A percentile compares a stretch with the other conserved stretches of the same genome.
Evolutionary conservation across 2,797 vertebrate genomes (phyloP).

Genomic region (Cossypha polioptera): DNA sequence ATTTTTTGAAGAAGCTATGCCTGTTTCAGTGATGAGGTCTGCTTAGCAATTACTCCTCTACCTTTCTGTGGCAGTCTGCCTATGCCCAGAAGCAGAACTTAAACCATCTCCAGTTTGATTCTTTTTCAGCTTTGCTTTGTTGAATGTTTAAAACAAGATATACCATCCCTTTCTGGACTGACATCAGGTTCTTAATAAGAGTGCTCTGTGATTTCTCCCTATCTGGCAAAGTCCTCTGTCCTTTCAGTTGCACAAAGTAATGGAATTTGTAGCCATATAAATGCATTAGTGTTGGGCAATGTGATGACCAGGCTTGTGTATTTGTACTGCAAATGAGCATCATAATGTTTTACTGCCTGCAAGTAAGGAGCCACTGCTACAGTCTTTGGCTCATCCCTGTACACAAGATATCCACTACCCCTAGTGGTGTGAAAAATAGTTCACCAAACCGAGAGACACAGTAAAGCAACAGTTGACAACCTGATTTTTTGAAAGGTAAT

Average conservation of each 20-base stretch:
- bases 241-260: background rate
- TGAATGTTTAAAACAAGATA: background rate
- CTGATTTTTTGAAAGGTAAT: background rate
- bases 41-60: background rate
- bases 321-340: conserved; percentile 22
- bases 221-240: background rate
- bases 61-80: background rate
- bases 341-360: conserved; percentile 35
- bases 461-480: background rate
- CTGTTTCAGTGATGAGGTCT: background rate
- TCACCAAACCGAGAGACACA: background rate
- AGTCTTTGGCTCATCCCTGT: conserved; percentile 5
- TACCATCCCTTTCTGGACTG: background rate
- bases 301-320: conserved; percentile 27
- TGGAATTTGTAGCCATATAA: conserved; percentile 44
- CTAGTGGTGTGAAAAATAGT: conserved; percentile 41
- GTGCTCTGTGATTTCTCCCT: background rate
- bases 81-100: background rate
- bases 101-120: background rate
- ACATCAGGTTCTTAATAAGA: background rate
- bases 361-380: conserved; percentile 47
- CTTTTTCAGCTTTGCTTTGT: background rate
- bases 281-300: conserved; percentile 2
- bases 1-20: background rate
- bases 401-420: conserved; percentile 12